phyloP scores from a whole-genome alignment of 2,113 vertebrate species.

The Thalassoma bifasciatum region DNA sequence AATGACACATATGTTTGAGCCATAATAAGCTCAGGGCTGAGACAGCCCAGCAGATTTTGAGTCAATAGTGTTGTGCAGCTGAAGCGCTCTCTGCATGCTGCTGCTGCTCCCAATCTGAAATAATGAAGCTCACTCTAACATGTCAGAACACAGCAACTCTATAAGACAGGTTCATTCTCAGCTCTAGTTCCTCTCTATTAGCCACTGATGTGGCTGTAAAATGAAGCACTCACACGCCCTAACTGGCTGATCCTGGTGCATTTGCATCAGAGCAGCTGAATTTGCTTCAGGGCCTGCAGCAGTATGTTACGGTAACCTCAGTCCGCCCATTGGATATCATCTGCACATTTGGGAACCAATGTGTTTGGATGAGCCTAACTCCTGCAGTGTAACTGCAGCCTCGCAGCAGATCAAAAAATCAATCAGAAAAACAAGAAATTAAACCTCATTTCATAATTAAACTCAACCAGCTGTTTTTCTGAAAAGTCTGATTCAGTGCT shows the following conservation, averaged over 20 bases:
- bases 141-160: neutral
- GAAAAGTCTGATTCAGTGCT: too few relatives aligned
- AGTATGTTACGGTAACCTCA: too few relatives aligned
- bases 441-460: neutral
- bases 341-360: too few relatives aligned
- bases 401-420: slow-evolving; percentile 1
- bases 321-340: too few relatives aligned
- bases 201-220: too few relatives aligned
- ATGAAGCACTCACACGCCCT: too few relatives aligned
- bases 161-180: neutral
- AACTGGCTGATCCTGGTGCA: too few relatives aligned
- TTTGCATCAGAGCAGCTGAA: too few relatives aligned
- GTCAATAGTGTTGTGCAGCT: slow-evolving; percentile 25
- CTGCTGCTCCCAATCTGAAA: neutral
- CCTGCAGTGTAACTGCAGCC: neutral
- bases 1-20: slow-evolving; percentile 3
- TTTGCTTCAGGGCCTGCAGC: too few relatives aligned
- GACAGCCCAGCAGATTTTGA: slow-evolving; percentile 30
- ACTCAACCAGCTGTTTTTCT: too few relatives aligned
- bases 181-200: neutral
- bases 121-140: neutral
- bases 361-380: too few relatives aligned
- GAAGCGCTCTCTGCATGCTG: too few relatives aligned
- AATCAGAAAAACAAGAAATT: neutral
- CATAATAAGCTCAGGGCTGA: slow-evolving; percentile 26